Base-by-base conservation (phyloP, 2,888 invertebrate genomes). In the Tetropium fuscum region DNA sequence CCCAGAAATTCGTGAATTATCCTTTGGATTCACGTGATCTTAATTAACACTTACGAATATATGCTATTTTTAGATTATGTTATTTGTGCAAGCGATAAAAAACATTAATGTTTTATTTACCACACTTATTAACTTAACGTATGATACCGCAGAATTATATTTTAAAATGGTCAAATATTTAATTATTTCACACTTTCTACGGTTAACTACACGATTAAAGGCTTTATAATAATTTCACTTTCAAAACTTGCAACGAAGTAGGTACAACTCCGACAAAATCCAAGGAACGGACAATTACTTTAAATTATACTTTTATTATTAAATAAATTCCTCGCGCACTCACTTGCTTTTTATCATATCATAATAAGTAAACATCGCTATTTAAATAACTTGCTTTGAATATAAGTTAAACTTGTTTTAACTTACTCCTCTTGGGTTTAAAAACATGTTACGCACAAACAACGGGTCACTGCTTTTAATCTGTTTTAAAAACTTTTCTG, bases 1-100 rank as follows among this genome's bases (percentile, higher is more conserved):
- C 60, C 60, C 51, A 34, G 56, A 48, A 55, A 51, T 56, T 32
- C 34, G 34, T 40, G 51, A 57, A 49, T 40, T 60, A 59, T 59
- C 55, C 59, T 58, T 55, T 62, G 45, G 40, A 51, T 64, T 63
- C 67, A 67, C 64, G 67, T 67, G 67, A 67, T 60, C 53, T 63
- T 59, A n/a, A n/a, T n/a, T n/a, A 59, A 60, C 64, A 67, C 58
- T 61, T 58, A 59, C 57, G 60, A 60, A 63, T 60, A 53, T 44
- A 57, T 45, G 61, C 64, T 71, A 69, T 69, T 71, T 71, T 68
- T 69, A 69, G 65, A 59, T 61, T 58, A 38, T 70, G 62, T 63
- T 71, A 65, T 71, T 71, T 69, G 71, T 66, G 63, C 55, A 66
- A 56, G 62, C 61, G 70, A 70, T 70, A 70, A 71, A 67, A 66